Evolutionary conservation across 2,888 invertebrate species (phyloP).

Genomic region (Arrhopalites spinosus): DNA sequence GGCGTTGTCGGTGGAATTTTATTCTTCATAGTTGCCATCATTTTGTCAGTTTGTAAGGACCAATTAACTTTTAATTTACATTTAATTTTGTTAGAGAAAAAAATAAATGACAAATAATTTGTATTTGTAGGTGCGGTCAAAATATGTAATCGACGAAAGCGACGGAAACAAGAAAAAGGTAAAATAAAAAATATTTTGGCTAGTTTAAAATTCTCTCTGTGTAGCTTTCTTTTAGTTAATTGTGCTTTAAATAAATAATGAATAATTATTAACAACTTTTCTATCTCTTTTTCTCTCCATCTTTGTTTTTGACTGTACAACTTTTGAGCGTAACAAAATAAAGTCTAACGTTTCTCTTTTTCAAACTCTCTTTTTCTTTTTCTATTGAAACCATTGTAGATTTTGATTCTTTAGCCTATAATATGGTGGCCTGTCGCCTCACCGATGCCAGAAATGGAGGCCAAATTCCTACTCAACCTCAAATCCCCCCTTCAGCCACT

Average conservation of each 20-base stretch:
- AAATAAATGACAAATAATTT: too few relatives aligned
- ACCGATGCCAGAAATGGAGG: slow-evolving; percentile 89
- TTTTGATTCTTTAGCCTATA: slow-evolving; percentile 82
- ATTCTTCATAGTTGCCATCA: slow-evolving; percentile 96
- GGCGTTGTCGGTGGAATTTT: slow-evolving; percentile 95
- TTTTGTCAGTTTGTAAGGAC: slow-evolving; percentile 93
- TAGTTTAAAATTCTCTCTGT: not conserved
- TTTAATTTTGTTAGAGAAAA: too few relatives aligned
- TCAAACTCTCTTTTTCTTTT: slow-evolving; percentile 16
- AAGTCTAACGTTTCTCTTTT: not conserved
- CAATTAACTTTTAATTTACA: too few relatives aligned
- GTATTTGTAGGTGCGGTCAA: slow-evolving; percentile 97
- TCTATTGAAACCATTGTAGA: slow-evolving; percentile 28
- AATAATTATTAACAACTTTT: slow-evolving; percentile 7
- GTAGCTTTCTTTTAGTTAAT: not conserved
- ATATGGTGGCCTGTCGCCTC: slow-evolving; percentile 96
- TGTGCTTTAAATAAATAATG: not conserved
- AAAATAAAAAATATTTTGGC: slow-evolving; percentile 14
- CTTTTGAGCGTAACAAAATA: not conserved
- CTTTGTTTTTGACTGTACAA: not conserved
- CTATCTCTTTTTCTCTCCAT: slow-evolving; percentile 24
- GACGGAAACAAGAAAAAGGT: slow-evolving; percentile 98
- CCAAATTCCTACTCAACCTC: slow-evolving; percentile 72
- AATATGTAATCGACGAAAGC: slow-evolving; percentile 95
- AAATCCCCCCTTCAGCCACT: slow-evolving; percentile 75